These are phyloP conservation scores for Rhynchotus rufescens DNA, from an alignment of 2,797 vertebrate species.

Conservation along the genomic window DNA sequence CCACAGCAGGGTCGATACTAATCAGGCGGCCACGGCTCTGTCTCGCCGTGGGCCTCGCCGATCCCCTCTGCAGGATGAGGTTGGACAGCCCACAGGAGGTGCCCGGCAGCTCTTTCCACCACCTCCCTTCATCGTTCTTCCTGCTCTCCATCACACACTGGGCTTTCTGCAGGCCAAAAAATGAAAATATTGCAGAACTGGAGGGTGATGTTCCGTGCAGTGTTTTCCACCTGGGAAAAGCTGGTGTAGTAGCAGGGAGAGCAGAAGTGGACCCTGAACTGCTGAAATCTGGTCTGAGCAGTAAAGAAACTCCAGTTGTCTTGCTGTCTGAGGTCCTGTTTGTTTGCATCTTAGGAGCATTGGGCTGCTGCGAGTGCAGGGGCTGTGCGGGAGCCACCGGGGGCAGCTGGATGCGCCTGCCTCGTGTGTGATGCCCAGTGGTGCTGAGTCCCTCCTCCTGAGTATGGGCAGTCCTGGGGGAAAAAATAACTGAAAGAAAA, in stretches of 20 bases:
- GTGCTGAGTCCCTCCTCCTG: neutral
- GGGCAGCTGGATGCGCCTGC: constrained; percentile 37
- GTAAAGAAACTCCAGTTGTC: constrained; percentile 69
- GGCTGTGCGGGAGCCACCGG: neutral
- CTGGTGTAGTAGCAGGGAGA: neutral
- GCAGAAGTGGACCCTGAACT: neutral
- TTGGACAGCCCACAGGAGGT: neutral
- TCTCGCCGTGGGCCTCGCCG: neutral
- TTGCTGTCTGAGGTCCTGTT: constrained; percentile 57
- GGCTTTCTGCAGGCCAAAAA: neutral
- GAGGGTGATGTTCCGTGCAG: too few relatives aligned
- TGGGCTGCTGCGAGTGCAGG: neutral
- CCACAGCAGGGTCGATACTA: accelerated
- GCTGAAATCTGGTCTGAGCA: constrained; percentile 7
- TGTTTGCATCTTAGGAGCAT: constrained; percentile 42
- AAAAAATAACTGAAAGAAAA: too few relatives aligned
- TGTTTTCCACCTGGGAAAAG: neutral
- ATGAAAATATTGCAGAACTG: too few relatives aligned
- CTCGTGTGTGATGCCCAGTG: constrained; percentile 32
- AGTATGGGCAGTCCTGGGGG: too few relatives aligned
- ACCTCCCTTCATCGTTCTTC: neutral
- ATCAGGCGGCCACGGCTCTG: neutral
- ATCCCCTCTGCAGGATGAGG: neutral
- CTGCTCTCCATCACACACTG: neutral
- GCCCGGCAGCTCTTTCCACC: neutral